These are phyloP conservation scores for Amphibalanus amphitrite DNA, from an alignment of 1,140 invertebrate species.

Conservation along the genomic window DNA sequence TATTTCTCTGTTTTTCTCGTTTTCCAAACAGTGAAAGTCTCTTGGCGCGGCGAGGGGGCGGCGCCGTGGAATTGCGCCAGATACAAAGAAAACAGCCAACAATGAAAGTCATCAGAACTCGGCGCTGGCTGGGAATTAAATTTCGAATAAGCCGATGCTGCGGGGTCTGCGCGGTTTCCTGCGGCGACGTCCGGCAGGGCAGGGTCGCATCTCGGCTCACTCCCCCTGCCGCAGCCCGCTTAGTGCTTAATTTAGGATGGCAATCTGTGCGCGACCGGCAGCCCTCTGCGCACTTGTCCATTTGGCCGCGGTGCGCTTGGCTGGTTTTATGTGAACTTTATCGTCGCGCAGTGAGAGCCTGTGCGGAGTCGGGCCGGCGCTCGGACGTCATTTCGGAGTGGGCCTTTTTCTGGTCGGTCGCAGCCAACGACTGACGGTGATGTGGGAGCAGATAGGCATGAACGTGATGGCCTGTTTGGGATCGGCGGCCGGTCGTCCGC, in stretches of 20 bases:
- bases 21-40: not conserved
- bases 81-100: not conserved
- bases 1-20: not conserved
- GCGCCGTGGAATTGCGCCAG: not conserved
- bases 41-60: not conserved
- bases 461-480: not conserved
- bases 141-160: not conserved
- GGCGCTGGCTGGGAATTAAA: not conserved
- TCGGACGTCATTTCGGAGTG: not conserved
- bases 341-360: not conserved
- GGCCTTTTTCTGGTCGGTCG: not conserved
- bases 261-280: not conserved
- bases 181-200: too few relatives aligned
- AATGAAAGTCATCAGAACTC: not conserved
- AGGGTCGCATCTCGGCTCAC: too few relatives aligned
- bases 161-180: too few relatives aligned
- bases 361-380: too few relatives aligned
- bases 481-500: not conserved
- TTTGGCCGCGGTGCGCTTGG: not conserved
- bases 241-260: not conserved
- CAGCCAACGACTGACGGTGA: not conserved
- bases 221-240: not conserved
- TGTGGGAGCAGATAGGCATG: not conserved
- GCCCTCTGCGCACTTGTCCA: not conserved
- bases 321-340: not conserved